phyloP scores from a whole-genome alignment of 2,113 vertebrate genomes.

The Siniperca chuatsi region DNA sequence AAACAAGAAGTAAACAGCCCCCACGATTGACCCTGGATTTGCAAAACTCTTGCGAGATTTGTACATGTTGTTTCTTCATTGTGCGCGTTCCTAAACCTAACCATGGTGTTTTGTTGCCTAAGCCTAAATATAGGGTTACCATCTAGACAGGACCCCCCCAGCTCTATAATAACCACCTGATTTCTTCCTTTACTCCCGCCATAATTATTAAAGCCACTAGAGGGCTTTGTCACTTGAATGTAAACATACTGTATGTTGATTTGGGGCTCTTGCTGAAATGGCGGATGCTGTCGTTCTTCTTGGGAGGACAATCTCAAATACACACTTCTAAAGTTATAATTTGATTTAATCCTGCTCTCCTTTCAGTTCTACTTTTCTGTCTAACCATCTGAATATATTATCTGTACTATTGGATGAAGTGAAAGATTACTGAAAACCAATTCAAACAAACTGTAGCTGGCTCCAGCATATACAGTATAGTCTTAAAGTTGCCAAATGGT shows the following conservation, averaged over 20 bases:
- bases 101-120: too few relatives aligned
- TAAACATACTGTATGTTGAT: background rate
- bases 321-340: too few relatives aligned
- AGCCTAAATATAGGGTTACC: too few relatives aligned
- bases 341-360: too few relatives aligned
- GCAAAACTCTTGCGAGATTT: too few relatives aligned
- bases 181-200: too few relatives aligned
- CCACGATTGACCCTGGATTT: too few relatives aligned
- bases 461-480: background rate
- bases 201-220: background rate
- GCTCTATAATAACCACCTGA: too few relatives aligned
- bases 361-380: background rate
- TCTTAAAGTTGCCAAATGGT: background rate
- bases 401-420: background rate
- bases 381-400: conserved; percentile 1
- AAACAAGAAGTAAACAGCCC: too few relatives aligned
- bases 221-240: background rate
- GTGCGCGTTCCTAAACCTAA: too few relatives aligned
- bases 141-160: too few relatives aligned
- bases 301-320: background rate
- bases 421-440: background rate
- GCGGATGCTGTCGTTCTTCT: background rate
- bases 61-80: too few relatives aligned
- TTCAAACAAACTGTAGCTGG: background rate
- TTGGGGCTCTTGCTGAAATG: background rate